Conservation (phyloP, 1,140 invertebrate species). For the Galleria mellonella region DNA sequence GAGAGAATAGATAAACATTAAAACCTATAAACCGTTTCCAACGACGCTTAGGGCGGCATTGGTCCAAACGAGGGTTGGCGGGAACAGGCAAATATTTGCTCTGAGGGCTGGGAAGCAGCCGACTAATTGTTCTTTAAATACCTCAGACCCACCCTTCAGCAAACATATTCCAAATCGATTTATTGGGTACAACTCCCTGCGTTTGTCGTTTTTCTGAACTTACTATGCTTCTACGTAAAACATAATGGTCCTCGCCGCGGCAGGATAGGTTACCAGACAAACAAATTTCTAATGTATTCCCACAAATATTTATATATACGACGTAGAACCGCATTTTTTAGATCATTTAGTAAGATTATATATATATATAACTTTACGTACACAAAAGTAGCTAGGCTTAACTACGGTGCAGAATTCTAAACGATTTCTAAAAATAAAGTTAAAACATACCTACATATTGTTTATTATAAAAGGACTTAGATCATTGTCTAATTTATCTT, state of each 20-base stretch:
- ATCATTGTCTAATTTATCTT: too few relatives aligned
- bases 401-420: too few relatives aligned
- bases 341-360: too few relatives aligned
- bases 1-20: conserved; percentile 58
- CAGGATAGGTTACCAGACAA: conserved; percentile 35
- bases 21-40: conserved; percentile 49
- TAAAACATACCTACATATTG: too few relatives aligned
- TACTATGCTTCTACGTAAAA: conserved; percentile 6
- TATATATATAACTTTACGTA: too few relatives aligned
- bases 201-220: conserved; percentile 31
- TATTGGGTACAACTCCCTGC: conserved; percentile 41
- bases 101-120: conserved; percentile 61
- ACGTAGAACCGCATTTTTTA: background rate
- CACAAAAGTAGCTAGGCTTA: too few relatives aligned
- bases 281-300: conserved; percentile 25
- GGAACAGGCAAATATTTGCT: conserved; percentile 68
- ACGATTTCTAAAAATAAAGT: too few relatives aligned
- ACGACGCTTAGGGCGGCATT: conserved; percentile 54
- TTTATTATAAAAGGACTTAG: too few relatives aligned
- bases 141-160: conserved; percentile 46
- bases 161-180: conserved; percentile 66
- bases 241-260: conserved; percentile 10
- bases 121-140: conserved; percentile 73
- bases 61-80: conserved; percentile 63
- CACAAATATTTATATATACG: conserved; percentile 25